Base-by-base conservation (phyloP, 2,113 vertebrate genomes). In the Misgurnus mizolepis region DNA sequence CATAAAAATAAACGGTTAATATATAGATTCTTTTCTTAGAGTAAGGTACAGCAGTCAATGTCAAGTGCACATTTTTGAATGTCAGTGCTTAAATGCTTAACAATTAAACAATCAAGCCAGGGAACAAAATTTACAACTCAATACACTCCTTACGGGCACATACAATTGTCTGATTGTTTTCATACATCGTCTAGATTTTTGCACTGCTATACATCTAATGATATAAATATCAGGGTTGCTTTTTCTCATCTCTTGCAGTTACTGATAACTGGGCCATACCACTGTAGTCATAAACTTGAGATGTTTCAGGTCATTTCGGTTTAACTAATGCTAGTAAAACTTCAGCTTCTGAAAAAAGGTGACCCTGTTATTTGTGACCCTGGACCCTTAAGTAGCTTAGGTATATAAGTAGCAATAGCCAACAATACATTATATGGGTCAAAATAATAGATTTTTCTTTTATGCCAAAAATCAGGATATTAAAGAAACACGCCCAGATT, bases 1-100 rank as follows among this genome's bases (percentile, higher is more conserved):
- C 62, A 53, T 18, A 53, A 41, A 74, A 76, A 80, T 61, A 80
- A 78, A 68, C 39, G 34, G 67, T 47, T 64, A 66, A 56, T 50
- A 43, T 69, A 34, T 68, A 55, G 10, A 60, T 53, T 14, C 3
- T 61, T 64, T 53, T 66, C 8, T 72, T 34, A 64, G 41, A 18
- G 71, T 61, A 74, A 58, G 18, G 22, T 49, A 64, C 41, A 17
- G 1, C 39, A 2, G 18, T 39, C 22, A 39, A 47, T 76, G 5
- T 15, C 43, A 49, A 62, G 27, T 47, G 2, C 1, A 15, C 72
- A 47, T 47, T 60, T 62, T 22, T 62, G 43, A 62, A 49, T 75
- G 40, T 62, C 17, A 47, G 41, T 34, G 56, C 14, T 70, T 61
- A 61, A 62, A 47, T 47, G 34, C 45, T 50, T 75, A 39, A 43